Conservation (phyloP, 1,140 invertebrate species). For the Carposina sasakii region DNA sequence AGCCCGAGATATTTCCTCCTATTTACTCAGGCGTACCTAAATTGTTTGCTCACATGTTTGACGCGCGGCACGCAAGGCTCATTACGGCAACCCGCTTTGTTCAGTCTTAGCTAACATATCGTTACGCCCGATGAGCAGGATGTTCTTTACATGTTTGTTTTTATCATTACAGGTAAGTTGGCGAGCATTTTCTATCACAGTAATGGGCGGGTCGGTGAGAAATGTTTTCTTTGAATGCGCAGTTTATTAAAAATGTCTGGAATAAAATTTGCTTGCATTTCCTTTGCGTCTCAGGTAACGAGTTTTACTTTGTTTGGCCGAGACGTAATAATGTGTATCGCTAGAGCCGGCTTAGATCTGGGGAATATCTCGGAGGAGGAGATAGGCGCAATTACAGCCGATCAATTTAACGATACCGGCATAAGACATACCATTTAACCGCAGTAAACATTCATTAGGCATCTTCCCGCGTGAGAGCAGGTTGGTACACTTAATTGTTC, state of each 20-base stretch:
- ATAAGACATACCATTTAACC: slow-evolving; percentile 49
- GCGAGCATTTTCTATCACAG: slow-evolving; percentile 35
- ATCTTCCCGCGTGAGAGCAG: slow-evolving; percentile 54
- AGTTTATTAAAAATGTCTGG: no score
- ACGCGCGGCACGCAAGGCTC: slow-evolving; percentile 68
- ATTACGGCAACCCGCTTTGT: slow-evolving; percentile 67
- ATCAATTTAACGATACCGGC: slow-evolving; percentile 36
- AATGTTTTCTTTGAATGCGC: slow-evolving; percentile 50
- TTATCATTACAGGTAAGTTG: slow-evolving; percentile 65
- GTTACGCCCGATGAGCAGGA: slow-evolving; percentile 60
- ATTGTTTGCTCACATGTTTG: slow-evolving; percentile 72
- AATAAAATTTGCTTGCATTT: no score
- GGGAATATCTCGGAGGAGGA: no score
- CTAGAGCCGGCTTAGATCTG: no score
- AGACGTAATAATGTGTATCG: no score
- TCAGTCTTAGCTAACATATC: slow-evolving; percentile 67
- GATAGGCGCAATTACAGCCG: no score
- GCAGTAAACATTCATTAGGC: slow-evolving; percentile 59
- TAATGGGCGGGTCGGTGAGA: slow-evolving; percentile 51
- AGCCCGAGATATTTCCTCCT: slow-evolving; percentile 68
- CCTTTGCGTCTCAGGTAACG: no score
- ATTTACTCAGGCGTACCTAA: slow-evolving; percentile 71
- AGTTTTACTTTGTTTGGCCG: no score
- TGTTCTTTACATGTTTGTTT: slow-evolving; percentile 63
- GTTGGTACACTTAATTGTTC: slow-evolving; percentile 67